Percentiles rank a stretch among this genome's conserved stretches.
phyloP scores from a whole-genome alignment of 2,888 invertebrate genomes.

The Muscina levida region DNA sequence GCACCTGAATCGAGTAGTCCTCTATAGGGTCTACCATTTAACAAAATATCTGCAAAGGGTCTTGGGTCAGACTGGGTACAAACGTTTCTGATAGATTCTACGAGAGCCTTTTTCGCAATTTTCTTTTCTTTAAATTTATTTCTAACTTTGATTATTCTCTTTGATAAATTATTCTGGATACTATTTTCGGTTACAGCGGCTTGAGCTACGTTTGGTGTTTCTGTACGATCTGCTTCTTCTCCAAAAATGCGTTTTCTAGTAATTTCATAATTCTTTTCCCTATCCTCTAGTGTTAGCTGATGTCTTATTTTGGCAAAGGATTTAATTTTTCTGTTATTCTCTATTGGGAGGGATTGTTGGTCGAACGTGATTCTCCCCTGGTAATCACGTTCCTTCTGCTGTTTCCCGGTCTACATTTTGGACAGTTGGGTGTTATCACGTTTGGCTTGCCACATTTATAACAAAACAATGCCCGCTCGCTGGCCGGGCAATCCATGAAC shows the following conservation, averaged over 20 bases:
- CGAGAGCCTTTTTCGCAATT: not conserved
- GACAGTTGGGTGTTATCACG: no score
- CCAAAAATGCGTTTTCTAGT: not conserved
- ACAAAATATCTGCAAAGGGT: not conserved
- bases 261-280: conserved; percentile 15
- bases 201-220: no score
- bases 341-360: not conserved
- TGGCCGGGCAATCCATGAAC: no score
- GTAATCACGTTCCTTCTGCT: no score
- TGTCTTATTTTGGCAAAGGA: not conserved
- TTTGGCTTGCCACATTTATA: no score
- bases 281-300: not conserved
- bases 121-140: not conserved
- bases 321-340: not conserved
- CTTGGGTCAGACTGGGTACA: not conserved
- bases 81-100: not conserved
- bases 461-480: no score
- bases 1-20: no score
- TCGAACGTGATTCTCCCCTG: no score
- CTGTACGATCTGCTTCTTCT: not conserved
- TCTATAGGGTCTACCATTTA: no score
- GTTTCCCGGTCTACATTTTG: no score
- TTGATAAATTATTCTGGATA: not conserved
- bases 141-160: not conserved
- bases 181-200: no score